Conservation (phyloP, 2,113 vertebrate genomes). For the Nansenia antarctica region DNA sequence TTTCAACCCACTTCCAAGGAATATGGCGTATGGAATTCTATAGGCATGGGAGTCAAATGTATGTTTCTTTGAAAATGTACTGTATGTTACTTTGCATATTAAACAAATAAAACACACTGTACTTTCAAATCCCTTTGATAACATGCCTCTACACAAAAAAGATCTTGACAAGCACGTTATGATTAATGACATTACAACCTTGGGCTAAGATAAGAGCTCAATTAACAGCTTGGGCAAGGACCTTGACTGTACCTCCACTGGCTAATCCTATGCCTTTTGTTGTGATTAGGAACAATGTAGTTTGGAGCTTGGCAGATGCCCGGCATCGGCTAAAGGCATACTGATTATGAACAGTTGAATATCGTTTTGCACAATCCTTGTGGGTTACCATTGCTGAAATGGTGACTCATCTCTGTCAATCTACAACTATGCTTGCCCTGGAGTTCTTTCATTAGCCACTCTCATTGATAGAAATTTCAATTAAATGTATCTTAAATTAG, state of each 20-base stretch:
- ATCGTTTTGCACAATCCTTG: constrained; percentile 36
- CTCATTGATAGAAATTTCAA: constrained; percentile 30
- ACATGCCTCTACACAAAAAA: constrained; percentile 27
- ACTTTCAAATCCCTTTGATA: constrained; percentile 21
- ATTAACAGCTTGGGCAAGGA: constrained; percentile 64
- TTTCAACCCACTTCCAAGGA: too few relatives aligned
- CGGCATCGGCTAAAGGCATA: constrained; percentile 28
- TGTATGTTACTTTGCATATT: neutral
- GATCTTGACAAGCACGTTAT: constrained; percentile 51
- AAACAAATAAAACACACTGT: constrained; percentile 25
- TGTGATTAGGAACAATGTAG: constrained; percentile 37
- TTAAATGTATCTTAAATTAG: constrained; percentile 38
- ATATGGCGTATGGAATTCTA: too few relatives aligned
- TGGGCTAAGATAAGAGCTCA: constrained; percentile 61
- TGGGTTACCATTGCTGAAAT: neutral
- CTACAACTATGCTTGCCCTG: neutral
- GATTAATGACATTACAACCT: constrained; percentile 57
- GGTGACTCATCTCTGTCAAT: neutral
- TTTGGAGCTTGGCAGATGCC: constrained; percentile 38
- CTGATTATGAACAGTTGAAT: constrained; percentile 43
- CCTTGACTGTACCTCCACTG: constrained; percentile 63
- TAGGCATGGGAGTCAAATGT: too few relatives aligned
- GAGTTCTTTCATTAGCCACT: neutral
- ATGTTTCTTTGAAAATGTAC: neutral
- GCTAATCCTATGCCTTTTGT: constrained; percentile 65